These are phyloP conservation scores for Equus przewalskii DNA, from an alignment of 2,113 vertebrate species.

Conservation along the genomic window DNA sequence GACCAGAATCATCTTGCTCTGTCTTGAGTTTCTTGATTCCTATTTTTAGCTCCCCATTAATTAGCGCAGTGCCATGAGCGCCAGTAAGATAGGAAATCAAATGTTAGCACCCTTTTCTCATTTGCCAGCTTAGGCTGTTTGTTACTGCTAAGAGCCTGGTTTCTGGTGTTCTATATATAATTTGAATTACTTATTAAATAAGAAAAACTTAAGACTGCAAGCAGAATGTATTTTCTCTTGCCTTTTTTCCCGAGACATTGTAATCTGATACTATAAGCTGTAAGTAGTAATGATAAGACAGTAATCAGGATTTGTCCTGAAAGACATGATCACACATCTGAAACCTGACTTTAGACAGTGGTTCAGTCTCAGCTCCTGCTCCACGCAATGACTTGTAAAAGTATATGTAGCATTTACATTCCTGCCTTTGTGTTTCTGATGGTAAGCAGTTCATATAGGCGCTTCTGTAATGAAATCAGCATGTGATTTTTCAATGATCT, in stretches of 20 bases:
- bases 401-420: not conserved
- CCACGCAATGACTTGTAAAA: not conserved
- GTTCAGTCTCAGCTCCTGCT: not conserved
- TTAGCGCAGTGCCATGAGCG: not conserved
- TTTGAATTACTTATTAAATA: slow-evolving; percentile 34
- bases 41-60: not conserved
- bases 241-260: not conserved
- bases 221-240: not conserved
- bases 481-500: not conserved
- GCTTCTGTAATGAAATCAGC: not conserved
- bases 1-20: not conserved
- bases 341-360: not conserved
- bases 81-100: slow-evolving; percentile 15
- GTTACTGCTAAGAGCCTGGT: not conserved
- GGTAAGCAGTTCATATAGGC: not conserved
- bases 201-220: not conserved
- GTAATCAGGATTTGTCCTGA: not conserved
- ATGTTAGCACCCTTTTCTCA: not conserved
- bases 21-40: not conserved
- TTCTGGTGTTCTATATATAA: not conserved
- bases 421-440: not conserved
- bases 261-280: not conserved
- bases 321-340: not conserved
- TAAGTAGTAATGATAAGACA: not conserved
- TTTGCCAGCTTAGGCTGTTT: not conserved